Evolutionary conservation across 2,113 vertebrate genomes (phyloP).

Genomic region (Paratilapia polleni): DNA sequence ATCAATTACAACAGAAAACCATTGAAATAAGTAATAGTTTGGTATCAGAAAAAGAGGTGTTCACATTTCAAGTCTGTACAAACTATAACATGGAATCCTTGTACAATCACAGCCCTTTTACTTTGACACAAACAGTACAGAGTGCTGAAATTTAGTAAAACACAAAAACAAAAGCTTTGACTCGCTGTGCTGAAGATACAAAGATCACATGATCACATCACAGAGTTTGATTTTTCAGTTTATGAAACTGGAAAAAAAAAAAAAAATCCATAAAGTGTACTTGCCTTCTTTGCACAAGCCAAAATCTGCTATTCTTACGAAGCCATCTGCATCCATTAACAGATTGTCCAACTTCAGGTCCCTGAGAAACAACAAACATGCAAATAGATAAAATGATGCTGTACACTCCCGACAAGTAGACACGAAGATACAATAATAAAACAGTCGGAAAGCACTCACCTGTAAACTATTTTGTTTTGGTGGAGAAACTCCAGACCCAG

Average conservation of each 20-base stretch:
- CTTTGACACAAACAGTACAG: neutral
- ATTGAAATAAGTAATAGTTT: too few relatives aligned
- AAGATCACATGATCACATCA: neutral
- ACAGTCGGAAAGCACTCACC: slow-evolving; percentile 80
- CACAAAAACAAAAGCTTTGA: neutral
- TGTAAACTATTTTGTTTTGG: slow-evolving; percentile 91
- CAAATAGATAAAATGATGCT: neutral
- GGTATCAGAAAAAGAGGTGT: too few relatives aligned
- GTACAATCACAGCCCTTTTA: neutral
- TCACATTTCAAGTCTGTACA: too few relatives aligned
- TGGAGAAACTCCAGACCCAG: slow-evolving; percentile 95
- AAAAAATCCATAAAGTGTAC: neutral
- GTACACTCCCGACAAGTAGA: too few relatives aligned
- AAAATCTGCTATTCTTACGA: slow-evolving; percentile 94
- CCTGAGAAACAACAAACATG: slow-evolving; percentile 72
- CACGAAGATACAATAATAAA: slow-evolving; percentile 3
- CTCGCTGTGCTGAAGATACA: neutral
- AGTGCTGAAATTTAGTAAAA: neutral
- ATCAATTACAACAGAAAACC: neutral
- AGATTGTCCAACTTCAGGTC: slow-evolving; percentile 96
- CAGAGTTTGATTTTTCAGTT: neutral
- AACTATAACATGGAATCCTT: too few relatives aligned
- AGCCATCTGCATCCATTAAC: slow-evolving; percentile 91
- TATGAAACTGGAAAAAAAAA: neutral
- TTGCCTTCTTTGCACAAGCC: slow-evolving; percentile 97